Evolutionary conservation across 2,797 vertebrate genomes (phyloP), one percentile per base, ranked within the genome.

Genomic region (Acrossocheilus fasciatus): DNA sequence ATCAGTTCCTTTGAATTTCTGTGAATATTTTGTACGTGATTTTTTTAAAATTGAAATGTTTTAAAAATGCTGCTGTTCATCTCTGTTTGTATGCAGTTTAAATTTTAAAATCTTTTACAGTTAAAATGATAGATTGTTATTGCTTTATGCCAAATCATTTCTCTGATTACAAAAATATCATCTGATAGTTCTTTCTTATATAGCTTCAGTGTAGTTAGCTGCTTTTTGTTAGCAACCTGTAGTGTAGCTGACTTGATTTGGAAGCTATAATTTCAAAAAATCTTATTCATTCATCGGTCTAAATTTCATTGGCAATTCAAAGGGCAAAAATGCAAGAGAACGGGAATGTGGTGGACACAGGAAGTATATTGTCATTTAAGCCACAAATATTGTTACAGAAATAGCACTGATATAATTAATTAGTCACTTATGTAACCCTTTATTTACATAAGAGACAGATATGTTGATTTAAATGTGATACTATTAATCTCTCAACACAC

Each of bases 381-480:
- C 12, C 14, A 39, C 23, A n/a, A 70, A 82, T 39, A 50, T 41
- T 69, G 17, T 3, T 52, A 36, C 30, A 34, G 11, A 68, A 54
- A 68, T 23, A 50, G 9, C 20, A 66, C 1, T 20, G 43, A 68
- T 47, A 26, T 15, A 14, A 45, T 43, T 39, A 14, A 45, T 43
- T 39, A 14, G 47, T 82, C 4, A n/a, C 14, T 82, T 50, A 36
- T 52, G 17, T 50, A 11, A 8, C 43, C 26, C 43, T 14, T 12
- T 30, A 0, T 81, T 69, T 81, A 81, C 30, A 68, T 82, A 70
- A 54, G 39, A 70, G 17, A 14, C 11, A 3, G 18, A 7, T 14
- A 52, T 70, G 47, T 82, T 47, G 45, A 41, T 54, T 52, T 70
- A 52, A 70, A 69, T 69, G 45, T 41, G 80, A 54, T 20, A 52